These are phyloP conservation scores for Choloepus didactylus DNA, from an alignment of 2,797 vertebrate species.

Conservation along the genomic window DNA sequence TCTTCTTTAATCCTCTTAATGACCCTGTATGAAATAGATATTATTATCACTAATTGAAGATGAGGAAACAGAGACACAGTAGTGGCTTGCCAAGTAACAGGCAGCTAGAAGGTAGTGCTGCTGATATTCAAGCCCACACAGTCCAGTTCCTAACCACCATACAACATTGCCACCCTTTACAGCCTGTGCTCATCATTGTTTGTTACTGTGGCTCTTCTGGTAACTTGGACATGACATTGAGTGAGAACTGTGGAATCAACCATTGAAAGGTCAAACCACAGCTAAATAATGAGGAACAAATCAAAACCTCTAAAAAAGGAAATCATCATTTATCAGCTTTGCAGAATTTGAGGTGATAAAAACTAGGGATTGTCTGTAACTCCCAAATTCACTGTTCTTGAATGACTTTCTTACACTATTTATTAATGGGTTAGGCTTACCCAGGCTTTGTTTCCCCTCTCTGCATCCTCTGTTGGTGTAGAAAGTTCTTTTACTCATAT, in stretches of 20 bases:
- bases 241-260: not conserved
- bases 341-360: conserved; percentile 27
- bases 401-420: conserved; percentile 48
- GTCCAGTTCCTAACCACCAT: not conserved
- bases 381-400: conserved; percentile 19
- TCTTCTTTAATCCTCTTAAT: conserved; percentile 47
- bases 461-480: conserved; percentile 36
- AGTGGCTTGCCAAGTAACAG: not conserved
- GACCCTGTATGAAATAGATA: not conserved
- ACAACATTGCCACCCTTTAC: not conserved
- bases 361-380: not conserved
- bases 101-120: not conserved
- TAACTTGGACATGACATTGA: not conserved
- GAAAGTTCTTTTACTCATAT: conserved; percentile 48
- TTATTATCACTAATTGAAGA: not conserved
- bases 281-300: not conserved
- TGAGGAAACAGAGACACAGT: not conserved
- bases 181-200: not conserved
- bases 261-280: conserved; percentile 15
- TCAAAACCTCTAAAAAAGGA: not conserved
- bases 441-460: not conserved
- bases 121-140: not conserved
- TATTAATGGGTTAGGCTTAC: not conserved
- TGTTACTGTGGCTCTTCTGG: not conserved
- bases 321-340: not conserved